Conservation (phyloP, 2,888 invertebrate genomes). For the Neoitamus cyanurus region DNA sequence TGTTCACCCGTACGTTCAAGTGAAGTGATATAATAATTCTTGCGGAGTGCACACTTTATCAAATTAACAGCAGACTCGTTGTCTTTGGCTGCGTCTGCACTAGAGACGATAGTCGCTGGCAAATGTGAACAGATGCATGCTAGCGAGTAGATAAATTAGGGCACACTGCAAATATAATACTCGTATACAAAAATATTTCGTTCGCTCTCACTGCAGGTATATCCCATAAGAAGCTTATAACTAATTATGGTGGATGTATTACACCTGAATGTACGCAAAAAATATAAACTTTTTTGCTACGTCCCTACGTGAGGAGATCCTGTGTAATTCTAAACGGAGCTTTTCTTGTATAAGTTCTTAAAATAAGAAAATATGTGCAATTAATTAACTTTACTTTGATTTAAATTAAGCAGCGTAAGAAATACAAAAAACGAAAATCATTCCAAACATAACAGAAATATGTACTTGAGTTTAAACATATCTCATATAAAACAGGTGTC, state of each 20-base stretch:
- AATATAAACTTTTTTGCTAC: not conserved
- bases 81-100: not conserved
- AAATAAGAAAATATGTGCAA: too few species aligned
- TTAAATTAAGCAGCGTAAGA: too few species aligned
- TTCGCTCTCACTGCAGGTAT: not conserved
- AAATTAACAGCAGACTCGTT: not conserved
- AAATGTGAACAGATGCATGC: not conserved
- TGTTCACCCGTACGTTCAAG: not conserved
- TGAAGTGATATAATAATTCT: slow-evolving; percentile 1
- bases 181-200: not conserved
- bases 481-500: too few species aligned
- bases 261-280: not conserved
- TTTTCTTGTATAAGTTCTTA: too few species aligned
- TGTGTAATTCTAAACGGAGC: too few species aligned
- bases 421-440: too few species aligned
- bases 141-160: not conserved
- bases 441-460: too few species aligned
- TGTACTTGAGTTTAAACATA: too few species aligned
- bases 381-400: too few species aligned
- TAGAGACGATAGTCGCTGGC: not conserved
- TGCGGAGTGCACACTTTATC: not conserved
- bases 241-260: not conserved
- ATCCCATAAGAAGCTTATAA: not conserved
- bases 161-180: not conserved
- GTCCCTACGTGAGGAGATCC: too few species aligned